Evolutionary conservation across 2,113 vertebrate species (phyloP).

Genomic region (Pangasianodon hypophthalmus): DNA sequence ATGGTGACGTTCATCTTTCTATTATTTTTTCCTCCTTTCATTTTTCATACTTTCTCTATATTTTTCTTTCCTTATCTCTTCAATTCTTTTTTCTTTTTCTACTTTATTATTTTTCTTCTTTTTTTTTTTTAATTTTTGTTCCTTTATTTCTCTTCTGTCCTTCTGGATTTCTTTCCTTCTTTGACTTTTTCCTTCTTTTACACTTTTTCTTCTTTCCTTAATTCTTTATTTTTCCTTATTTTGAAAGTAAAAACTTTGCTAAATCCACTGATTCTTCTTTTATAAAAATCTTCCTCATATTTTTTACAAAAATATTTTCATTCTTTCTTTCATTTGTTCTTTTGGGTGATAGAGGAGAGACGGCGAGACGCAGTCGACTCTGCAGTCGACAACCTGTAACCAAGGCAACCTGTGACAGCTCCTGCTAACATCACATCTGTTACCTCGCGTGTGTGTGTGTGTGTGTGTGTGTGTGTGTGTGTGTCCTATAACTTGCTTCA

Average conservation of each 20-base stretch:
- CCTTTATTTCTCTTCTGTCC: not conserved
- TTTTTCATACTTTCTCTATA: not conserved
- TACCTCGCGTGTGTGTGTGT: constrained; percentile 10
- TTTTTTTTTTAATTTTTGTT: not conserved
- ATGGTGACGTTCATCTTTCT: not conserved
- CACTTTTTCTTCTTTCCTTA: not conserved
- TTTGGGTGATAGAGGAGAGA: not conserved
- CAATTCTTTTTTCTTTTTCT: not conserved
- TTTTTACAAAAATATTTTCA: not conserved
- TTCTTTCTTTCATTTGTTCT: not conserved
- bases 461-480: not conserved
- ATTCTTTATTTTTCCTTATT: not conserved
- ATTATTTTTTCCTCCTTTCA: not conserved
- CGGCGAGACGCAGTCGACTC: not conserved
- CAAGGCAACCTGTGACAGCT: constrained; percentile 70
- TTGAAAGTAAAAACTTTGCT: not conserved
- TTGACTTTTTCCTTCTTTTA: not conserved
- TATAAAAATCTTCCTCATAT: not conserved
- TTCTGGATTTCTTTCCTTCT: not conserved
- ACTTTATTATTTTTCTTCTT: too few species aligned
- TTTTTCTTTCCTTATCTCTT: not conserved
- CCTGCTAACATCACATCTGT: constrained; percentile 74
- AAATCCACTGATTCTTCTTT: not conserved
- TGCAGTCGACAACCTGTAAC: constrained; percentile 63
- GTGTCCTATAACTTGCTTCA: not conserved